Evolutionary conservation across 2,797 vertebrate genomes (phyloP), one percentile per base, ranked within the genome.

Genomic region (Falco berigora): DNA sequence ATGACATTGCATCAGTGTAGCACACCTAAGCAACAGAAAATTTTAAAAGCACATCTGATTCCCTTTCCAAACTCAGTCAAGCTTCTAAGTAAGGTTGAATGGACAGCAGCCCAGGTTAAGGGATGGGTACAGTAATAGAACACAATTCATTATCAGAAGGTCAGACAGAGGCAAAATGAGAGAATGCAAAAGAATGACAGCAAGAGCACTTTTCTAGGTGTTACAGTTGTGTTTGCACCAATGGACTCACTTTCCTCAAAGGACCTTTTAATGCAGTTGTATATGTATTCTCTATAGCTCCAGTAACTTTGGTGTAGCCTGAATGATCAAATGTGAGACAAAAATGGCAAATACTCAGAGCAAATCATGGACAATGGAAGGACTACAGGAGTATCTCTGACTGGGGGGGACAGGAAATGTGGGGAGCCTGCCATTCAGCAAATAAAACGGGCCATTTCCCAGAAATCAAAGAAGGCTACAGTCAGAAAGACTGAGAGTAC

Each of bases 281-380:
- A 28, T 16, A 12, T 42, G 23, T 58, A 15, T 38, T 73, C 34
- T 62, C 42, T 52, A 56, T 22, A 92, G 30, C 6, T 66, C 62
- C 0, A 0, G 19, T 22, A 86, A 34, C n/a, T 79, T 66, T 69
- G 12, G 25, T 3, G 0, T n/a, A 88, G 88, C 13, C 6, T 14
- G 9, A 62, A 18, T 9, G 19, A 86, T 83, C 61, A 87, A 62
- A 83, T 2, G 2, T 0, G 0, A 86, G 79, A 47, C 12, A 76
- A 50, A 84, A 93, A 56, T n/a, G 62, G 18, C 40, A 90, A 88
- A 86, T 27, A 14, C 7, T 81, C 64, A 68, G n/a, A 53, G 22
- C 10, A 93, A 88, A 21, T 12, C 25, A 58, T 19, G 40, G 52
- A 40, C n/a, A 71, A 56, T 6, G 12, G 14, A 81, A 92, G 7